Conservation (phyloP, 1,140 invertebrate genomes). For the Nautilus pompilius region DNA sequence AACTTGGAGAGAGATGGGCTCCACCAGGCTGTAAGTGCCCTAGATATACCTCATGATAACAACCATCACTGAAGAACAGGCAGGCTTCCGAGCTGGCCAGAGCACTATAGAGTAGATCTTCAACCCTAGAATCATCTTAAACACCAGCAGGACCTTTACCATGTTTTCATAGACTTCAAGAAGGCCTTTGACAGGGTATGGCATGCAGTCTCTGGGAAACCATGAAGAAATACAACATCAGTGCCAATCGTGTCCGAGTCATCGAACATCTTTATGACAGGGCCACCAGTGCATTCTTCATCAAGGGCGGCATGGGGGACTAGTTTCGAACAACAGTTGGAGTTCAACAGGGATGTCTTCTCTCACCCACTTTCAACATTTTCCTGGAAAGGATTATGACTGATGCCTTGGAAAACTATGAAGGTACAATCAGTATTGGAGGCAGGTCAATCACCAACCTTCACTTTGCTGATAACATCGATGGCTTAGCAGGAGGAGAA, state of each 20-base stretch:
- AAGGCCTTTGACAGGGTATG: no score
- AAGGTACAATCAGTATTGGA: constrained; percentile 18
- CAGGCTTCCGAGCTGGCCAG: no score
- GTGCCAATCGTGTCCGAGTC: constrained; percentile 4
- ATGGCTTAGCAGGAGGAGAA: constrained; percentile 7
- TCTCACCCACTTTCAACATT: constrained; percentile 19
- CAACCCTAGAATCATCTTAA: no score
- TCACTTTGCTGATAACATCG: constrained; percentile 19
- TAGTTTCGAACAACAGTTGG: constrained; percentile 20
- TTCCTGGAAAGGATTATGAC: constrained; percentile 18
- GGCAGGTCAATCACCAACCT: constrained; percentile 15
- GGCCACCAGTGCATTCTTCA: constrained; percentile 14
- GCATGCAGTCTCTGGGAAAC: no score
- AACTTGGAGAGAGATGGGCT: no score
- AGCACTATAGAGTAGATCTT: no score
- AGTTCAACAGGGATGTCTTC: constrained; percentile 21
- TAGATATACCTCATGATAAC: no score
- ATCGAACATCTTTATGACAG: constrained; percentile 14
- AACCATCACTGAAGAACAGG: no score
- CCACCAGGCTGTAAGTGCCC: no score
- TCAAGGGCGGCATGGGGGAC: constrained; percentile 8
- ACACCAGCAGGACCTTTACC: no score
- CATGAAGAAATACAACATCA: constrained; percentile 18
- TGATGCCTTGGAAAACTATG: constrained; percentile 10
- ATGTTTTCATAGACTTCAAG: no score